Evolutionary conservation across 2,113 vertebrate genomes (phyloP).

Genomic region (Lophochroa leadbeateri): DNA sequence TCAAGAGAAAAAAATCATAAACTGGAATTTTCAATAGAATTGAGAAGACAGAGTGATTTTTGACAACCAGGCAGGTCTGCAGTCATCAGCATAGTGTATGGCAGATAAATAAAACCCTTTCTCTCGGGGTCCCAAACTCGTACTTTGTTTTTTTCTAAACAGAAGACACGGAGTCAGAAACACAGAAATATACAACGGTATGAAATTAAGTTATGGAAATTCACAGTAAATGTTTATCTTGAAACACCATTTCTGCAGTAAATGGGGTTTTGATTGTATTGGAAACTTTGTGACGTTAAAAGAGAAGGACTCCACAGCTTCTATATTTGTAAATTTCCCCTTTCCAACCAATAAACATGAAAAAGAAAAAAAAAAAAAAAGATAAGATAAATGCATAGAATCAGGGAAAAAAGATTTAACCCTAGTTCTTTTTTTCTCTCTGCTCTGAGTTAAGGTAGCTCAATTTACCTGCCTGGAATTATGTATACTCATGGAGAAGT

Average conservation of each 20-base stretch:
- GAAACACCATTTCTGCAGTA: background rate
- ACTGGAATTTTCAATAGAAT: background rate
- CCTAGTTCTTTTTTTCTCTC: background rate
- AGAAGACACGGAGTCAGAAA: background rate
- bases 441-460: background rate
- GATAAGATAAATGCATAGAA: background rate
- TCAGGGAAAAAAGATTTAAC: background rate
- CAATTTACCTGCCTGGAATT: background rate
- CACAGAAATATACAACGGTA: background rate
- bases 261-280: background rate
- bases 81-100: background rate
- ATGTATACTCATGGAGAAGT: background rate
- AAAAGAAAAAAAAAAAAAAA: background rate
- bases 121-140: background rate
- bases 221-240: background rate
- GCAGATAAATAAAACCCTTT: background rate
- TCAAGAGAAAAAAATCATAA: background rate
- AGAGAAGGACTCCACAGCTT: background rate
- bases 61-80: background rate
- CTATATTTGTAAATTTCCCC: background rate
- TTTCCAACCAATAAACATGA: background rate
- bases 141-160: background rate
- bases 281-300: background rate
- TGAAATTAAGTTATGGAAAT: conserved; percentile 18
- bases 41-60: background rate